Evolutionary conservation across 1,140 invertebrate species (phyloP), one percentile per base, ranked within the genome.

Genomic region (Aphelenchoides fujianensis): DNA sequence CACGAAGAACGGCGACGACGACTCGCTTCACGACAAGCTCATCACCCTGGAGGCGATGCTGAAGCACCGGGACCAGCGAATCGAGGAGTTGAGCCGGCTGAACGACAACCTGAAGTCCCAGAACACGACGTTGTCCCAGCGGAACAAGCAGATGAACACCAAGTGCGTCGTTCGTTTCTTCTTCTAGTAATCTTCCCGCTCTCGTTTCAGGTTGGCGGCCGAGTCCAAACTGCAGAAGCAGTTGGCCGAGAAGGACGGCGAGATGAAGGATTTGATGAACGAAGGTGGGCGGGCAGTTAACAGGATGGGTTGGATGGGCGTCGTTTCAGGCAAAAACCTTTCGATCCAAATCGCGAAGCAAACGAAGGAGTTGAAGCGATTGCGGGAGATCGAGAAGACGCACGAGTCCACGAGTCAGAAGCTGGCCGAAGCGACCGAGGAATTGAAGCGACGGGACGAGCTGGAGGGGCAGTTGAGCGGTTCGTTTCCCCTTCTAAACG

Each of bases 161-260:
- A 66, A 66, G 63, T 66, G 16, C 12, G 63, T 1, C 53, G 1
- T 70, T 48, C 7, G 35, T 53, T 74, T 37, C 2, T 1, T 30
- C 7, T 66, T 66, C 36, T 32, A n/a, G n/a, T n/a, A n/a, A n/a
- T 36, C n/a, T 64, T 7, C 28, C 35, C 5, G 35, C 5, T 64
- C 30, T 23, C 28, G 70, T 31, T 72, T 74, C 27, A 72, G 28
- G 35, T 12, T 71, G 68, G 19, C 62, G 3, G 34, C 37, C 2
- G 79, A 79, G 59, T n/a, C 76, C 2, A 78, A 78, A 67, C 57
- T 82, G 7, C 78, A 82, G 68, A 82, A 76, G 53, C 64, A 79
- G 68, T 48, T 82, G 28, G 71, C 57, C 0, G 79, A 79, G 31
- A 79, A 80, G n/a, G 77, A 79, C 27, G 75, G 75, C 37, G 78